Percentiles rank a stretch among this genome's conserved stretches.
Evolutionary conservation across 1,140 invertebrate genomes (phyloP).

Genomic region (Brachionus paranguensis): DNA sequence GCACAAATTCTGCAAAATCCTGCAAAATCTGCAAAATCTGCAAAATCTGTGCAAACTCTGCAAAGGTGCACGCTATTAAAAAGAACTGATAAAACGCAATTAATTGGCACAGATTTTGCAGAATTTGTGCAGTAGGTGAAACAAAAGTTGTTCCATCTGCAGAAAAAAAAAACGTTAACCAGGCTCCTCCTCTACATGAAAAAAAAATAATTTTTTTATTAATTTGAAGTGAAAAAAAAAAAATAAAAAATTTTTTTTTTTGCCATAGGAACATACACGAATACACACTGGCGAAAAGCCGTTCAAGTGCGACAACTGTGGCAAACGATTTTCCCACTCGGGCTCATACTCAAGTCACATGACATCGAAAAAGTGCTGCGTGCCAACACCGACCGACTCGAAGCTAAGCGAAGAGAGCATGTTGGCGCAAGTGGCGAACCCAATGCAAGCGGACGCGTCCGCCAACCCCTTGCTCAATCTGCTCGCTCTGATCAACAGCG

Average conservation of each 20-base stretch:
- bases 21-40: too few species aligned
- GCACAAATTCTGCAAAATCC: too few species aligned
- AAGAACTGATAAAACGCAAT: too few species aligned
- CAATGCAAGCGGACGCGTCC: not conserved
- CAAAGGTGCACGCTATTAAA: too few species aligned
- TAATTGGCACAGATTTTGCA: too few species aligned
- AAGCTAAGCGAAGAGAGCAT: not conserved
- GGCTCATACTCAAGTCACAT: slow-evolving; percentile 40
- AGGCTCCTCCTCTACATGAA: too few species aligned
- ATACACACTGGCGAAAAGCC: slow-evolving; percentile 41
- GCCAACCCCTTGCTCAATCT: not conserved
- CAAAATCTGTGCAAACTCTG: too few species aligned
- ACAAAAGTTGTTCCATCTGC: too few species aligned
- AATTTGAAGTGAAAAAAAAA: too few species aligned
- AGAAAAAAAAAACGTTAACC: too few species aligned
- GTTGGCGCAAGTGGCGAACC: not conserved
- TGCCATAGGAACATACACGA: slow-evolving; percentile 18
- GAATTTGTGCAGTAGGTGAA: too few species aligned
- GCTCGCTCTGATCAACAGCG: not conserved
- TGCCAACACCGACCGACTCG: not conserved
- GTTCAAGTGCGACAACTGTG: slow-evolving; percentile 40
- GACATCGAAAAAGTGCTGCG: slow-evolving; percentile 38
- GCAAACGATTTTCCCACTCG: slow-evolving; percentile 41
- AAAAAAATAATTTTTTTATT: too few species aligned
- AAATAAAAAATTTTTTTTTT: not conserved